Base-by-base conservation (phyloP, 2,888 invertebrate species). In the Hirtodrosophila duncani region DNA sequence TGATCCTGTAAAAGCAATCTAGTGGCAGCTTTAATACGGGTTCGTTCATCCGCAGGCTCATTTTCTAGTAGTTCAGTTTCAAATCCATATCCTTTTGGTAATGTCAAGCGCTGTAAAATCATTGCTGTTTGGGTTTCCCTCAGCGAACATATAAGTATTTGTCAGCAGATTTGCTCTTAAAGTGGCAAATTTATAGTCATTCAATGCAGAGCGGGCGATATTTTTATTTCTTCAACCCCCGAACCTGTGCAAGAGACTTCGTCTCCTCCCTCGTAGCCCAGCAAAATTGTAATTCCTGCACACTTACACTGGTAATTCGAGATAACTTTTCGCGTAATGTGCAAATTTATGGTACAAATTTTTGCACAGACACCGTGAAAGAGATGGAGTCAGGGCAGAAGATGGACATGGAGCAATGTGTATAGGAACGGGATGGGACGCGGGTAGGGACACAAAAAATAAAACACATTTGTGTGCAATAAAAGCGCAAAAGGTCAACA, bases 271-370 rank as follows among this genome's bases (percentile, higher is more conserved):
- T 14, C 10, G n/a, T 3, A 9, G n/a, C 16, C 30, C 48, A 24
- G 31, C 48, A 48, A 71, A 75, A 69, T 65, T 72, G 81, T 65
- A 75, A 67, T 79, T 81, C 69, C 63, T 61, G 62, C 64, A 57
- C 67, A 77, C 80, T 79, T 79, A 79, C 82, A 80, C 61, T 63
- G 58, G 82, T 81, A 79, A 81, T 79, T 80, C 77, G 64, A 74
- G 79, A 70, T 77, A 80, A 79, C 68, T 79, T 80, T 74, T 77
- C 63, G 66, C 77, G 80, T 81, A 80, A 79, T 81, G 77, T 77
- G 74, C 50, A 79, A 80, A 81, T 81, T 81, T 81, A 79, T 81
- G 67, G 67, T 46, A 48, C 45, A 53, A 66, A 57, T 61, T 67
- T 37, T 29, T 33, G 20, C 39, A 7, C 29, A 27, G 24, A 45